Evolutionary conservation across 2,797 vertebrate species (phyloP).

Genomic region (Bradypodion pumilum): DNA sequence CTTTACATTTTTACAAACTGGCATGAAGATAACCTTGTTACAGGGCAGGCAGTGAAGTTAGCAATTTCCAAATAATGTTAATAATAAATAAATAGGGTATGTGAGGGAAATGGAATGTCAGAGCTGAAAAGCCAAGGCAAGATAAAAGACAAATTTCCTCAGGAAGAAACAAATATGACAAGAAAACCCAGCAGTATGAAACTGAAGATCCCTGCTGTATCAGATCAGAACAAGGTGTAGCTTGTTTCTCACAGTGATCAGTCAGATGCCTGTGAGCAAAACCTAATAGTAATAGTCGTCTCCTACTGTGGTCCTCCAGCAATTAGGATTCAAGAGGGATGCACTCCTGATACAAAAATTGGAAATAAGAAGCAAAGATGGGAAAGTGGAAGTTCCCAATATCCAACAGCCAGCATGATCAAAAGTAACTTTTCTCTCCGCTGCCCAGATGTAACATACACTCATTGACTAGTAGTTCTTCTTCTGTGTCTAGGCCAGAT

Average conservation of each 20-base stretch:
- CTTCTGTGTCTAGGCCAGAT: too few relatives aligned
- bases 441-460: neutral
- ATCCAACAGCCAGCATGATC: too few relatives aligned
- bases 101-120: constrained; percentile 60
- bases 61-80: constrained; percentile 73
- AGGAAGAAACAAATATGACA: constrained; percentile 56
- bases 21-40: constrained; percentile 68
- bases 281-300: neutral
- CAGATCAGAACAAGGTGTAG: neutral
- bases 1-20: constrained; percentile 75
- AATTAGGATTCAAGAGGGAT: neutral
- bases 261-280: neutral
- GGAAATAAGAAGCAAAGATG: too few relatives aligned
- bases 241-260: neutral
- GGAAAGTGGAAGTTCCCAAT: too few relatives aligned
- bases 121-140: constrained; percentile 22
- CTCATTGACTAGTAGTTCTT: too few relatives aligned
- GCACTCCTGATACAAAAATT: too few relatives aligned
- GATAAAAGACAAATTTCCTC: constrained; percentile 70
- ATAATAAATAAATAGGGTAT: constrained; percentile 70
- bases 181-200: constrained; percentile 36
- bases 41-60: constrained; percentile 69
- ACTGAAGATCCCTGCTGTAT: neutral
- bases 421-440: neutral
- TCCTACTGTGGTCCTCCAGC: neutral